Base-by-base conservation (phyloP, 2,113 vertebrate genomes). In the Microcebus tavaratra region DNA sequence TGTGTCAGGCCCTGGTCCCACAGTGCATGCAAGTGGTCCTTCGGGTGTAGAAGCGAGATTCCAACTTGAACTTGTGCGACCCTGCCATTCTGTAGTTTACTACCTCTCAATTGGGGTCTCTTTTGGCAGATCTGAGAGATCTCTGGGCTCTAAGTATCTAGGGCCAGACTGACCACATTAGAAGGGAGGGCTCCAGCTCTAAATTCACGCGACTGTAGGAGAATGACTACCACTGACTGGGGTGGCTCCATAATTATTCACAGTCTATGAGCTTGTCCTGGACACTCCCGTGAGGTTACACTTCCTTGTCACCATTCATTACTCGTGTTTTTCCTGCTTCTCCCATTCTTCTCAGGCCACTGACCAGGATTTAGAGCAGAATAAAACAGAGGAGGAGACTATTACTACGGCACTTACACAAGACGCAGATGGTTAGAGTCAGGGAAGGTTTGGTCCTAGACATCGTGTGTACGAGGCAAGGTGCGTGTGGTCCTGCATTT, bases 101-200 rank as follows among this genome's bases (percentile, higher is more conserved):
- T 0, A 0, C 3, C 0, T 34, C 59, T 86, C 65, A 39, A 65
- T 45, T 36, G 18, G 29, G 21, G 65, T 42, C 53, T 57, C 78
- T 59, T 48, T 63, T 4, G 1, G 57, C 29, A 84, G 83, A 67
- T n/a, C 21, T 42, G 67, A 86, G 34, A 75, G 39, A 27, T 45
- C 25, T 75, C 72, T 75, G 23, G 72, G 72, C 72, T 42, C 72
- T 29, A 29, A 48, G 39, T 29, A 12, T 75, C 42, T 11, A 36
- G 36, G 50, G 31, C 21, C 1, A 0, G 6, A 29, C 3, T 0
- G 12, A 61, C 2, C 25, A 6, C 42, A 59, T 17, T 3, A 39
- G 57, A 72, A 50, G 59, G 20, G 23, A 59, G 23, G 72, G 31
- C 53, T 89, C 34, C 8, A 11, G 7, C 53, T 25, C 17, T 57